Base-by-base conservation (phyloP, 2,888 invertebrate genomes). In the Mimachlamys varia region DNA sequence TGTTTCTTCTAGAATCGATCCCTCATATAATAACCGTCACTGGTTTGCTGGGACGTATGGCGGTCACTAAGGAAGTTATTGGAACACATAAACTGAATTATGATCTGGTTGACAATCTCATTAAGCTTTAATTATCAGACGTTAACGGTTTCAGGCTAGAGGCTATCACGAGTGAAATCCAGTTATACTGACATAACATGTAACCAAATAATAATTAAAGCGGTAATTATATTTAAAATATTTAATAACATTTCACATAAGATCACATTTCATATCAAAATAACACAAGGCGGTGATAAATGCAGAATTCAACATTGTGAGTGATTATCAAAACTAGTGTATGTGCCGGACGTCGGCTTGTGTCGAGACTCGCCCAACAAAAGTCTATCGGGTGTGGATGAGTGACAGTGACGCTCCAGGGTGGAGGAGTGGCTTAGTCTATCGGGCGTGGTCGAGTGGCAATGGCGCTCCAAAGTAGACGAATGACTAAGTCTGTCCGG, bases 401-500 rank as follows among this genome's bases (percentile, higher is more conserved):
- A 76, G 76, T 76, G 76, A 76, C 76, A 76, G 15, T 76, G 76
- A 5, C 76, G 76, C 76, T 76, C 76, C 76, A 76, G 33, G 12
- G 76, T 76, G 76, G 76, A 76, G 33, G 76, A 27, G 76, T 76
- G 76, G 33, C 76, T 76, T 33, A 76, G 76, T 76, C 76, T 76
- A 76, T 76, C 76, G 27, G 76, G 76, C 0, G 76, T 76, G 7
- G 76, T 76, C 0, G 76, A 76, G 76, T 76, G 76, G 33, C 76
- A 22, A 33, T 76, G 76, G 27, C 76, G 76, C 27, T 76, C 76
- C 10, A 27, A 58, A 19, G 58, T 7, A 58, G 53, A 62, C 22
- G 62, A 62, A 22, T 62, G 62, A n/a, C 62, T 62, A n/a, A 76
- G 76, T 76, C 76, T 76, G 76, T 76, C 76, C 76, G 76, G 76